Evolutionary conservation across 2,113 vertebrate genomes (phyloP), one percentile per base, ranked within the genome.

Genomic region (Felis chaus): DNA sequence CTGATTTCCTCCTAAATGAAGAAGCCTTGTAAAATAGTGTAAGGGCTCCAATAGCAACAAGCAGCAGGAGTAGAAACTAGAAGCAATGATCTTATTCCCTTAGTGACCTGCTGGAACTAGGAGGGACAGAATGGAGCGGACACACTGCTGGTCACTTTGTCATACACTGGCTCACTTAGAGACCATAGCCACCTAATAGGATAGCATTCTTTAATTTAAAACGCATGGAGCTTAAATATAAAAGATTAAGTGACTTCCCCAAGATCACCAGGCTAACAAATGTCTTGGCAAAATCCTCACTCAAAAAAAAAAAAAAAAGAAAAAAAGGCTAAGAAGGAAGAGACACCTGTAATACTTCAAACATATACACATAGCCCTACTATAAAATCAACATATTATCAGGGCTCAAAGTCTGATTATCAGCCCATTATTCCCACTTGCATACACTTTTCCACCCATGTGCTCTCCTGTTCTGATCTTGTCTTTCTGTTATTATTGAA

Each of bases 1-100:
- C 76, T 95, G 79, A 97, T 94, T 97, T 94, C 63, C 36, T 95
- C 41, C 45, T 95, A 96, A 97, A 96, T 78, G n/a, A 92, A 80
- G 81, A 97, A 86, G 21, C 82, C 39, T 78, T 94, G 79, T 69
- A 95, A 91, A 68, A 95, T 87, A 84, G 71, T 4, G 2, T 0
- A 0, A 92, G 25, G 12, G 74, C 55, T 78, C 89, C 81, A n/a
- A 41, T 53, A 65, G 63, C 23, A 95, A 21, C 79, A 94, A 41
- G 53, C 25, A 7, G 36, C 57, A 69, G 39, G 31, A 50, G 31
- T 41, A 66, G 87, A 50, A 86, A 69, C 45, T 11, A 7, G 50
- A 83, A 19, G 65, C 69, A 53, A 11, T 11, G 25, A 27, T 13
- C 69, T 23, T 92, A 25, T 7, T 16, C 45, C 33, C 5, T 65